Percentiles rank a stretch among this genome's conserved stretches.
These are phyloP conservation scores for Takifugu flavidus DNA, from an alignment of 2,113 vertebrate genomes.

Conservation along the genomic window DNA sequence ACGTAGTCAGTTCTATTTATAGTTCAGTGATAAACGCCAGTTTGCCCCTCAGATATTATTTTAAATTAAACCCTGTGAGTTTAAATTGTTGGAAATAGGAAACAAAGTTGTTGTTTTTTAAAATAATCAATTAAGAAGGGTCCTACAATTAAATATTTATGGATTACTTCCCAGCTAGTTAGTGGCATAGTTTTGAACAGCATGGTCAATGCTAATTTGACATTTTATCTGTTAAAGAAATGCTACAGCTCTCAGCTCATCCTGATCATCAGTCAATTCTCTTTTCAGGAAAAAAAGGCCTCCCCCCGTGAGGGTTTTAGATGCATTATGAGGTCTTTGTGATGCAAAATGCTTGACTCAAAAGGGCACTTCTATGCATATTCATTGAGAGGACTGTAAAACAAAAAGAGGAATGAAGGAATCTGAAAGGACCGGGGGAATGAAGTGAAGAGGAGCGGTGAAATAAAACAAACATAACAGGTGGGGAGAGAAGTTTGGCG, in stretches of 20 bases:
- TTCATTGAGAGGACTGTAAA: constrained; percentile 35
- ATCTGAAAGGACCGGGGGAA: constrained; percentile 8
- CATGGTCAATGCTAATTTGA: constrained; percentile 1
- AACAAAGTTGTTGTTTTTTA: background rate
- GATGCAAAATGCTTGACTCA: constrained; percentile 38
- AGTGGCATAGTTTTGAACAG: background rate
- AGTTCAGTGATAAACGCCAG: background rate
- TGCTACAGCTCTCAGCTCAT: constrained; percentile 12
- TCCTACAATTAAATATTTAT: background rate
- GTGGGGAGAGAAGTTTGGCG: background rate
- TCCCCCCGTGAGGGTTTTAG: constrained; percentile 42
- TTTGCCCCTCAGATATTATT: too few species aligned
- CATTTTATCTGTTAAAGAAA: constrained; percentile 19
- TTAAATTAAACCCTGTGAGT: too few species aligned
- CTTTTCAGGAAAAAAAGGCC: constrained; percentile 23
- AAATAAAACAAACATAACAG: background rate
- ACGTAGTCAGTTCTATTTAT: background rate
- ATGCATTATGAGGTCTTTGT: constrained; percentile 53
- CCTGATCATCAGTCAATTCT: constrained; percentile 20
- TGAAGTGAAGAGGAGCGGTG: too few species aligned
- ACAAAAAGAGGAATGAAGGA: constrained; percentile 36
- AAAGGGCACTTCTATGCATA: constrained; percentile 46
- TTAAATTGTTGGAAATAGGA: too few species aligned
- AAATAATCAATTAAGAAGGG: background rate
- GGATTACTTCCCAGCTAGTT: background rate